Percentiles rank a stretch among this genome's conserved stretches.
Conservation (phyloP, 1,140 invertebrate genomes). For the Trichonephila clavipes region DNA sequence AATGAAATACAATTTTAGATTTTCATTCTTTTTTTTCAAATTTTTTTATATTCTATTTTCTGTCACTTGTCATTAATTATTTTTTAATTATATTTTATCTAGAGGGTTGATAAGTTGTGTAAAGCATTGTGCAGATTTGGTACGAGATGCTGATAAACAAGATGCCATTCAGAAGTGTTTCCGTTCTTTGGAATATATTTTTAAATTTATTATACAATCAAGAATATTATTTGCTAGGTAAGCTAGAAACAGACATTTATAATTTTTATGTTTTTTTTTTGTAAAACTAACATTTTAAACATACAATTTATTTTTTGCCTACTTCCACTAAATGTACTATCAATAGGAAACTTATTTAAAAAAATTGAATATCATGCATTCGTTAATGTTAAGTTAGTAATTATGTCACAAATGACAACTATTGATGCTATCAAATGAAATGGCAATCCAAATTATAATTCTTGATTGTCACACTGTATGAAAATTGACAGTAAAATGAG, state of each 20-base stretch:
- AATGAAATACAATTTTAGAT: neutral
- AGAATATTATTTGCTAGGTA: conserved; percentile 89
- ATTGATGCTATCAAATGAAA: too few relatives aligned
- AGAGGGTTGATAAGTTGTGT: conserved; percentile 92
- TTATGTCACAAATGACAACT: too few relatives aligned
- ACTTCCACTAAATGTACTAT: too few relatives aligned
- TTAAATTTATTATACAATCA: conserved; percentile 97
- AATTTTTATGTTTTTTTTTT: too few relatives aligned
- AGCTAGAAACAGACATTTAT: neutral
- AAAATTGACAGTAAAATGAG: too few relatives aligned
- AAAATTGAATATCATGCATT: too few relatives aligned
- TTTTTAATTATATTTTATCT: neutral
- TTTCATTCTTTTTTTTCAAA: neutral
- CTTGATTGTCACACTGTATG: too few relatives aligned
- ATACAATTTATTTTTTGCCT: too few relatives aligned
- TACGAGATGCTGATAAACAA: conserved; percentile 88
- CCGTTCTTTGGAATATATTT: conserved; percentile 94
- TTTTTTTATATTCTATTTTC: neutral
- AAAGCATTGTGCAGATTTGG: conserved; percentile 94
- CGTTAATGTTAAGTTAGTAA: too few relatives aligned
- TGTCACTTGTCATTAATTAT: neutral
- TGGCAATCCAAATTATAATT: too few relatives aligned
- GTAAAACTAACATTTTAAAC: too few relatives aligned
- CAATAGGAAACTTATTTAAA: too few relatives aligned
- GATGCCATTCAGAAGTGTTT: conserved; percentile 95